Evolutionary conservation across 2,888 invertebrate genomes (phyloP).

Genomic region (Carpatolechia fugitivella): DNA sequence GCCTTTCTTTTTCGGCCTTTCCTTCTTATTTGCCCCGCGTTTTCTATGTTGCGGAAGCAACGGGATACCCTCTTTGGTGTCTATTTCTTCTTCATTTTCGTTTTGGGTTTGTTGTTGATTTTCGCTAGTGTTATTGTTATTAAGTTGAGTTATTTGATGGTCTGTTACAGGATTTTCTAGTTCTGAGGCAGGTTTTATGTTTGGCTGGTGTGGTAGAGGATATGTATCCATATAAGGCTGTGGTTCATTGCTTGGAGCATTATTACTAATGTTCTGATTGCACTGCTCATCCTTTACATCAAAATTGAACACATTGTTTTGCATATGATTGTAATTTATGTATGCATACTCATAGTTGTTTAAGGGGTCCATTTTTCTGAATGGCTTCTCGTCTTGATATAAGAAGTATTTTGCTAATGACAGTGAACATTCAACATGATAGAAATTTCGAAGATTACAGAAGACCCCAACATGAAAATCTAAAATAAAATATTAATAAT

Average conservation of each 20-base stretch:
- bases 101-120: not conserved
- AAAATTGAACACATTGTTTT: constrained; percentile 25
- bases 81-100: constrained; percentile 5
- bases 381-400: not conserved
- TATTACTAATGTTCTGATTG: not conserved
- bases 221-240: not conserved
- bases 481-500: not conserved
- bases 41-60: constrained; percentile 9
- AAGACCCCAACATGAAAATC: not conserved
- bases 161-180: not conserved
- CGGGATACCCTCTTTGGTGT: constrained; percentile 4
- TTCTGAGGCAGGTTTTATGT: not conserved
- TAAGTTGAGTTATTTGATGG: not conserved
- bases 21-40: too few species aligned
- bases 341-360: constrained; percentile 44
- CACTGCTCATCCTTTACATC: constrained; percentile 29
- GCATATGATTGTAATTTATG: constrained; percentile 14
- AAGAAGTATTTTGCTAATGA: too few species aligned
- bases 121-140: not conserved
- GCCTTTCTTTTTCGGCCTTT: constrained; percentile 27
- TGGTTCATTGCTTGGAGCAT: not conserved
- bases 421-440: not conserved
- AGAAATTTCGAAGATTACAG: constrained; percentile 1
- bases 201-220: not conserved
- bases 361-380: constrained; percentile 48